phyloP scores from a whole-genome alignment of 2,797 vertebrate genomes.

The Lacerta agilis region DNA sequence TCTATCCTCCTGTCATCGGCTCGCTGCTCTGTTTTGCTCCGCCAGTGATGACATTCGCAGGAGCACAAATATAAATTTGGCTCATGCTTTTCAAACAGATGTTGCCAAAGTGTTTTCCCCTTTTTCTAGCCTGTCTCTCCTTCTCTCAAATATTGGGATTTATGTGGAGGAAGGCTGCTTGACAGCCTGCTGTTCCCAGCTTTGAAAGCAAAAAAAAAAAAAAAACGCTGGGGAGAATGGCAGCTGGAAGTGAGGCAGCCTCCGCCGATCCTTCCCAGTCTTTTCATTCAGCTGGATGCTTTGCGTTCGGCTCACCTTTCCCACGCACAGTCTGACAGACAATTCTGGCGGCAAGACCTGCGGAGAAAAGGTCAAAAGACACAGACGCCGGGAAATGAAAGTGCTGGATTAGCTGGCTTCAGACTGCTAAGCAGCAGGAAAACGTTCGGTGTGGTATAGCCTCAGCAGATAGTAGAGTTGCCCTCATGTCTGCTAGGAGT shows the following conservation, averaged over 20 bases:
- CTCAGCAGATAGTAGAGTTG: background rate
- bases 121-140: background rate
- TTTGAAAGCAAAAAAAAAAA: background rate
- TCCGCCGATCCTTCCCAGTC: background rate
- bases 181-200: background rate
- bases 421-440: background rate
- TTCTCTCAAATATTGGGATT: conserved; percentile 7
- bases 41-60: background rate
- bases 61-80: background rate
- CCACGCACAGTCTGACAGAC: background rate
- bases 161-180: background rate
- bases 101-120: background rate
- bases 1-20: background rate
- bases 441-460: background rate
- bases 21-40: background rate
- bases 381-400: background rate
- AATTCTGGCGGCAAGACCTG: background rate
- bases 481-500: background rate
- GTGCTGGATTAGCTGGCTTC: background rate
- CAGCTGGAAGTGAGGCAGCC: background rate
- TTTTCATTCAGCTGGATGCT: background rate
- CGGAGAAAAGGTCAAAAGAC: conserved; percentile 3
- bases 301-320: background rate
- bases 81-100: background rate
- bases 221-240: background rate